Evolutionary conservation across 2,113 vertebrate genomes (phyloP).

Genomic region (Anoura caudifer): DNA sequence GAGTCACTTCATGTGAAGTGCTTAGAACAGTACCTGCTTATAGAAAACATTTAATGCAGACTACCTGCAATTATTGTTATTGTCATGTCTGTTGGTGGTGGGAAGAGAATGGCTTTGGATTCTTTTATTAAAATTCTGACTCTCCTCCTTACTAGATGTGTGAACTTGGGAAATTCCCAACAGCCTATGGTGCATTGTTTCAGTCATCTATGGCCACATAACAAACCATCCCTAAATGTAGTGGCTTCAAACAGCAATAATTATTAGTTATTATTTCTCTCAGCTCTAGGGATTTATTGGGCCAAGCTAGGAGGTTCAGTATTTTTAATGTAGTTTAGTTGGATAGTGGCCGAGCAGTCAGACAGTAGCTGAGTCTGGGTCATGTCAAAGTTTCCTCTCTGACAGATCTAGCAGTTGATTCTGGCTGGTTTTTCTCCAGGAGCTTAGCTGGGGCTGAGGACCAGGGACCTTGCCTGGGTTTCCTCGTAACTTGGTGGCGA

Average conservation of each 20-base stretch:
- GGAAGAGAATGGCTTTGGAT: constrained; percentile 10
- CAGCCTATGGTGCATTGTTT: not conserved
- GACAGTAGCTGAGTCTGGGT: not conserved
- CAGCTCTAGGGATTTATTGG: not conserved
- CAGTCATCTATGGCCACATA: not conserved
- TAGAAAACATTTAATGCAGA: not conserved
- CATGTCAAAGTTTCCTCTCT: not conserved
- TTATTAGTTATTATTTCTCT: not conserved
- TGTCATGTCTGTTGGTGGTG: not conserved
- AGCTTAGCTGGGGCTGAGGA: not conserved
- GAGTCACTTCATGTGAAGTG: not conserved
- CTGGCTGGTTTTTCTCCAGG: not conserved
- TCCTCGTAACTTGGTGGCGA: not conserved
- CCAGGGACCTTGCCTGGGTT: not conserved
- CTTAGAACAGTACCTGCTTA: not conserved
- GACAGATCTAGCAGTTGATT: not conserved
- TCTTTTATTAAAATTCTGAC: not conserved
- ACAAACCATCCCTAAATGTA: not conserved
- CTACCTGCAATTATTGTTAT: not conserved
- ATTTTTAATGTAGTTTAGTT: not conserved
- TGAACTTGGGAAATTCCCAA: not conserved
- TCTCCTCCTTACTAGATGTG: not conserved
- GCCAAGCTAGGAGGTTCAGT: not conserved
- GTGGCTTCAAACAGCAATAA: not conserved
- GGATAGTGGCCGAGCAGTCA: not conserved